A percentile compares a stretch with the other conserved stretches of the same genome.
Evolutionary conservation across 2,113 vertebrate genomes (phyloP).

Genomic region (Canis aureus): DNA sequence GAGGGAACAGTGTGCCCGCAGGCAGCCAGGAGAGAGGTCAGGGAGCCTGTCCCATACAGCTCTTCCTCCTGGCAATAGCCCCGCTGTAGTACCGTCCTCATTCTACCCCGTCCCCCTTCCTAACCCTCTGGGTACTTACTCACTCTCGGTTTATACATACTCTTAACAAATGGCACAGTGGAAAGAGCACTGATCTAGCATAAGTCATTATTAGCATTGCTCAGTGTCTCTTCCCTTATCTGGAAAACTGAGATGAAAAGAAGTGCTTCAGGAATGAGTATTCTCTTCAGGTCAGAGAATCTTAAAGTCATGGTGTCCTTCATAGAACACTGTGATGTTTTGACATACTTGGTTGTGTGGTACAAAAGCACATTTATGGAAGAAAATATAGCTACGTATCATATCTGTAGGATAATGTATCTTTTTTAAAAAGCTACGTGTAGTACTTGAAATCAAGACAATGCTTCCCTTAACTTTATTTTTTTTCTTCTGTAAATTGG

Average conservation of each 20-base stretch:
- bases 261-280: neutral
- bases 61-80: neutral
- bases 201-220: no score
- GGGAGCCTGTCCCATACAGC: neutral
- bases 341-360: neutral
- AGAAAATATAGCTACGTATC: neutral
- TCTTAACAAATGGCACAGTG: accelerated
- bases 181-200: neutral
- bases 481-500: neutral
- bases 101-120: neutral
- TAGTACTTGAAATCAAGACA: constrained; percentile 22
- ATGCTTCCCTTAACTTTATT: neutral
- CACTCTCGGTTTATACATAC: neutral
- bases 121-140: accelerated
- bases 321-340: neutral
- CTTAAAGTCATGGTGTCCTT: neutral
- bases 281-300: neutral
- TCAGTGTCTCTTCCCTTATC: neutral
- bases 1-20: neutral
- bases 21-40: neutral
- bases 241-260: neutral
- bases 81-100: accelerated
- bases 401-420: neutral
- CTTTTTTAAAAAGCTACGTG: neutral
- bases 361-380: neutral